phyloP scores from a whole-genome alignment of 2,797 vertebrate genomes.

The Cynodonichthys magdalenae region DNA sequence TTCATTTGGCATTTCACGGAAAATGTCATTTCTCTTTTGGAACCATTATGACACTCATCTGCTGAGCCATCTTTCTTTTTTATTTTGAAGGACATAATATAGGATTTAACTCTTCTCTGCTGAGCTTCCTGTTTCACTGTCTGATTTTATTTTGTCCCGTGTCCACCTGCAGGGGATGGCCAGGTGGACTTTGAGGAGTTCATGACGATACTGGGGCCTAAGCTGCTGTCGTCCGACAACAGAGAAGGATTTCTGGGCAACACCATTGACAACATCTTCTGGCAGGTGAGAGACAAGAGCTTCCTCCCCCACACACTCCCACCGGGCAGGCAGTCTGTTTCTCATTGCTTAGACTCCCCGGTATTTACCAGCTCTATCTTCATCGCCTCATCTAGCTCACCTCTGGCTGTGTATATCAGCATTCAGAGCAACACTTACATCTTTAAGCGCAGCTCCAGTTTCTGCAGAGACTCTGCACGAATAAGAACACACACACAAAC shows the following conservation, averaged over 20 bases:
- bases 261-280: constrained; percentile 97
- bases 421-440: constrained; percentile 53
- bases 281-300: constrained; percentile 86
- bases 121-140: constrained; percentile 16
- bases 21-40: background rate
- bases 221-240: constrained; percentile 92
- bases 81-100: constrained; percentile 24
- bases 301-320: background rate
- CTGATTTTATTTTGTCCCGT: constrained; percentile 31
- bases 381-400: constrained; percentile 28
- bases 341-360: constrained; percentile 24
- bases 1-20: no score
- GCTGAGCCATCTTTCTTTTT: constrained; percentile 44
- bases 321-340: constrained; percentile 17
- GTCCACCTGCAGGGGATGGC: constrained; percentile 84
- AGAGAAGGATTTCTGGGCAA: constrained; percentile 94
- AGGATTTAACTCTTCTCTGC: constrained; percentile 35
- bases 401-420: constrained; percentile 37
- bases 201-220: constrained; percentile 96
- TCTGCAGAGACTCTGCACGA: constrained; percentile 47
- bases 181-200: constrained; percentile 98
- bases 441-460: constrained; percentile 54
- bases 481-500: constrained; percentile 27
- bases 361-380: constrained; percentile 39
- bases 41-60: constrained; percentile 46